Evolutionary conservation across 2,113 vertebrate species (phyloP).

Genomic region (Lampris megalopsis): DNA sequence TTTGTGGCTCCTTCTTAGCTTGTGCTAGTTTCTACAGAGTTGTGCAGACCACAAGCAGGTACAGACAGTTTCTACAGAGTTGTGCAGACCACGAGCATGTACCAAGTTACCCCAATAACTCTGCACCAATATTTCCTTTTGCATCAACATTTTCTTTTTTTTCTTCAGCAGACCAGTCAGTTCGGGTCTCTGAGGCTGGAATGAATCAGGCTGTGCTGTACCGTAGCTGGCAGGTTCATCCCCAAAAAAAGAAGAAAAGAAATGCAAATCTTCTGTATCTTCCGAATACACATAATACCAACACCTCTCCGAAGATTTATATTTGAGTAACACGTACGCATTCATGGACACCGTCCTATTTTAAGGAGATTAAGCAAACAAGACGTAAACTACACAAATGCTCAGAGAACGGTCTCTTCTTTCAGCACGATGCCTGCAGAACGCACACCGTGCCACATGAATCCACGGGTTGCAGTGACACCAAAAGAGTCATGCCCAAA

Average conservation of each 20-base stretch:
- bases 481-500: background rate
- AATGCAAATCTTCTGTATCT: conserved; percentile 33
- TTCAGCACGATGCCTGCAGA: background rate
- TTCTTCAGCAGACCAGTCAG: background rate
- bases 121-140: background rate
- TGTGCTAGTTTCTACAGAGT: too few relatives aligned
- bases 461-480: background rate
- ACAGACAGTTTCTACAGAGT: too few relatives aligned
- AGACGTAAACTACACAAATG: background rate
- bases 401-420: conserved; percentile 8
- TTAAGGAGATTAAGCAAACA: background rate
- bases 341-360: conserved; percentile 18
- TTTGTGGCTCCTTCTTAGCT: too few relatives aligned
- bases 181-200: background rate
- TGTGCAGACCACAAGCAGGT: too few relatives aligned
- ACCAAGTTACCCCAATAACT: background rate
- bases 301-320: conserved; percentile 4
- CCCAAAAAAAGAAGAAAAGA: conserved; percentile 36
- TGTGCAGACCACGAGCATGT: too few relatives aligned
- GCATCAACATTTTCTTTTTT: background rate
- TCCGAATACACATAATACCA: conserved; percentile 1
- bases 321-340: conserved; percentile 22
- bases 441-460: background rate
- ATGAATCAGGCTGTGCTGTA: conserved; percentile 8
- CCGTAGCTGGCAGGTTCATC: background rate